phyloP scores from a whole-genome alignment of 1,140 invertebrate genomes.

The Zaprionus kolodkinae region DNA sequence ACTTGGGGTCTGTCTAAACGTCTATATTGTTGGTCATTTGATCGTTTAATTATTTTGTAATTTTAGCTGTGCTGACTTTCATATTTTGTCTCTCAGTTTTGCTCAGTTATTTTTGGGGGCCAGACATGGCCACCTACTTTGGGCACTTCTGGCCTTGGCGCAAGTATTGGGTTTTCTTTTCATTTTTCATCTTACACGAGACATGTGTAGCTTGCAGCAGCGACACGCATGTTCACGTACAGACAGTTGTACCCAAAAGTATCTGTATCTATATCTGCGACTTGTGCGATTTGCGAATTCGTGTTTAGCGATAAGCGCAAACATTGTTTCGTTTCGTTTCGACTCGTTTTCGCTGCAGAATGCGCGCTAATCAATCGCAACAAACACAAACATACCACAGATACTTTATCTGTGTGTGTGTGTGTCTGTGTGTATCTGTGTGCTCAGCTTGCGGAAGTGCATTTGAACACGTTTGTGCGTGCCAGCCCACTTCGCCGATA shows the following conservation, averaged over 20 bases:
- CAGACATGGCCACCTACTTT: slow-evolving; percentile 62
- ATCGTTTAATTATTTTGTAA: slow-evolving; percentile 59
- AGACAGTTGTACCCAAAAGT: slow-evolving; percentile 16
- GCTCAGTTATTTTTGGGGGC: neutral
- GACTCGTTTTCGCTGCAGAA: slow-evolving; percentile 28
- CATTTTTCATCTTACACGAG: slow-evolving; percentile 8
- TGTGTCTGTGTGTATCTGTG: slow-evolving; percentile 19
- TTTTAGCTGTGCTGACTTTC: slow-evolving; percentile 66
- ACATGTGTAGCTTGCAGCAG: slow-evolving; percentile 23
- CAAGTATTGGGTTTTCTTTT: slow-evolving; percentile 53
- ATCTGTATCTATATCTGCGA: slow-evolving; percentile 11
- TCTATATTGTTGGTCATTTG: slow-evolving; percentile 62
- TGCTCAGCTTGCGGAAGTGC: slow-evolving; percentile 65
- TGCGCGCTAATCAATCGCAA: slow-evolving; percentile 24
- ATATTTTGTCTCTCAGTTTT: slow-evolving; percentile 30
- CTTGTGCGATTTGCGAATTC: slow-evolving; percentile 44
- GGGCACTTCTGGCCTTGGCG: slow-evolving; percentile 51
- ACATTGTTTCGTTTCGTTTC: slow-evolving; percentile 4
- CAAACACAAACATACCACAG: slow-evolving; percentile 26
- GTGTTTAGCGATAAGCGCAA: slow-evolving; percentile 30
- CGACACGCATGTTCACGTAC: slow-evolving; percentile 31
- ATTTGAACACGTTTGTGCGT: slow-evolving; percentile 81
- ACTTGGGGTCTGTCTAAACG: neutral
- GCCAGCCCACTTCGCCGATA: slow-evolving; percentile 41
- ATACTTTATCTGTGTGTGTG: slow-evolving; percentile 2